A percentile compares a stretch with the other conserved stretches of the same genome.
These are phyloP conservation scores for Cuniculus paca DNA, from an alignment of 2,797 vertebrate genomes.

Conservation along the genomic window DNA sequence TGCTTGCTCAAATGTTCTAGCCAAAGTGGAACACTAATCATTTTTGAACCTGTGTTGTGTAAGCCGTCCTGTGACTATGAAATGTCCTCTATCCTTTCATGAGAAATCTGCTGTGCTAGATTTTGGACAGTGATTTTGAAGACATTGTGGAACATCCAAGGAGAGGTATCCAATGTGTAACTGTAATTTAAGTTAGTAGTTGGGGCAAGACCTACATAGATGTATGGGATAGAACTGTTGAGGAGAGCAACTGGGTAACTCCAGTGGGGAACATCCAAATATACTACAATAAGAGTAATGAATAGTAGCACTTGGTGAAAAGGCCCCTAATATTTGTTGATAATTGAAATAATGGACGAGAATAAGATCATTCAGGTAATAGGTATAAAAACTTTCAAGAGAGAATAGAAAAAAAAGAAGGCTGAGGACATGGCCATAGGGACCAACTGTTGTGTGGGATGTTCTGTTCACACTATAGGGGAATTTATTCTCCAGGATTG, in stretches of 20 bases:
- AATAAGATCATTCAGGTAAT: slow-evolving; percentile 32
- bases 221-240: slow-evolving; percentile 17
- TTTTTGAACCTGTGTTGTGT: slow-evolving; percentile 3
- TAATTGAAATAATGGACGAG: slow-evolving; percentile 17
- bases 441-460: neutral
- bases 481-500: neutral
- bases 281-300: neutral
- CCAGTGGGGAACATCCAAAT: neutral
- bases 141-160: neutral
- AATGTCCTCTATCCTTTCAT: neutral
- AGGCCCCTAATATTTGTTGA: neutral
- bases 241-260: neutral
- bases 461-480: neutral
- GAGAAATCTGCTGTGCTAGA: neutral
- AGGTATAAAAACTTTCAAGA: slow-evolving; percentile 22
- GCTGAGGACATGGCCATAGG: neutral
- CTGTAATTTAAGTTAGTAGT: slow-evolving; percentile 28
- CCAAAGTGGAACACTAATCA: slow-evolving; percentile 3
- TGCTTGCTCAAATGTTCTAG: neutral
- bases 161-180: slow-evolving; percentile 16
- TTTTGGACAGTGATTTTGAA: slow-evolving; percentile 40
- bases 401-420: slow-evolving; percentile 39
- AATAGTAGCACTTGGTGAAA: neutral
- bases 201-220: neutral
- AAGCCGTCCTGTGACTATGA: neutral